Evolutionary conservation across 1,140 invertebrate species (phyloP).

Genomic region (Eubasilissa regina): DNA sequence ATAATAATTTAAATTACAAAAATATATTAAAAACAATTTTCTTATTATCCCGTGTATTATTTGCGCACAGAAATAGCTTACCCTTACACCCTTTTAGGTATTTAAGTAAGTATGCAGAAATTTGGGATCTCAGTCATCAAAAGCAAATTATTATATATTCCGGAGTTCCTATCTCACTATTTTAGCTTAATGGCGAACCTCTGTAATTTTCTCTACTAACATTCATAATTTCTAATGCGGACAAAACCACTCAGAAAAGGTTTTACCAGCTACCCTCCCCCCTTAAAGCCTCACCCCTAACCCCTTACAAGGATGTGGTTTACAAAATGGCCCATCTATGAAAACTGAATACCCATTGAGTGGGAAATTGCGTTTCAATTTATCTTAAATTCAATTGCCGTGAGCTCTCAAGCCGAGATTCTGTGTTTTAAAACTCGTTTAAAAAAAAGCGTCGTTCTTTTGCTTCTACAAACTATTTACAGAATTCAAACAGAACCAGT

Average conservation of each 20-base stretch:
- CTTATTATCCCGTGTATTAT: too few relatives aligned
- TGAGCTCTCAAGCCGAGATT: background rate
- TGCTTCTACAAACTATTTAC: too few relatives aligned
- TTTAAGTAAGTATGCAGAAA: background rate
- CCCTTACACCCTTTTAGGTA: constrained; percentile 1
- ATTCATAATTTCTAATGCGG: constrained; percentile 37
- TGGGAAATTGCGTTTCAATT: constrained; percentile 23
- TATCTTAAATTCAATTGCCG: constrained; percentile 29
- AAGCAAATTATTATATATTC: constrained; percentile 18
- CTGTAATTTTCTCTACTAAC: constrained; percentile 16
- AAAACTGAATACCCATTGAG: constrained; percentile 20
- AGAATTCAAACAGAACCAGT: too few relatives aligned
- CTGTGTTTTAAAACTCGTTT: background rate
- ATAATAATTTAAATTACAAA: too few relatives aligned
- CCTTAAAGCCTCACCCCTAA: background rate
- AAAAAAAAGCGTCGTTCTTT: too few relatives aligned
- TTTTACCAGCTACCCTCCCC: background rate
- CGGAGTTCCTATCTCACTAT: constrained; percentile 5
- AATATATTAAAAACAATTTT: too few relatives aligned
- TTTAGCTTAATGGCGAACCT: constrained; percentile 14
- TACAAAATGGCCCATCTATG: constrained; percentile 25
- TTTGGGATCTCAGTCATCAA: constrained; percentile 8
- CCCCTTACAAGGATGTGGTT: constrained; percentile 9
- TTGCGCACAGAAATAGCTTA: background rate
- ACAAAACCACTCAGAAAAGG: constrained; percentile 25